phyloP scores from a whole-genome alignment of 2,113 vertebrate genomes.

The Siniperca knerii region DNA sequence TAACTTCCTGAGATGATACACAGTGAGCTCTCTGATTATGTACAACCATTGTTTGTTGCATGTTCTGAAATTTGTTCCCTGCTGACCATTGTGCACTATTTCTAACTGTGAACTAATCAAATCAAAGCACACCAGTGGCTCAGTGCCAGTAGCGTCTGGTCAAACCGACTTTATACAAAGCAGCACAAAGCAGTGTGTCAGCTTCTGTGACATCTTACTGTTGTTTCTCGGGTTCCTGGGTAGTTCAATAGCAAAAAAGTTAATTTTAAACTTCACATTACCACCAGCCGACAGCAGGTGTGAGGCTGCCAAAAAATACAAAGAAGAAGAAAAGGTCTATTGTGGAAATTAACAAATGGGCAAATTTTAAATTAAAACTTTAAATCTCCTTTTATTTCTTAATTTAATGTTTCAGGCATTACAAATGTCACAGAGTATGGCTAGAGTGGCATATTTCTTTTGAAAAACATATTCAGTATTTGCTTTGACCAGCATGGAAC shows the following conservation, averaged over 20 bases:
- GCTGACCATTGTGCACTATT: constrained; percentile 17
- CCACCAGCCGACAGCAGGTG: background rate
- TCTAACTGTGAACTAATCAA: constrained; percentile 52
- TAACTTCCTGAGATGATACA: constrained; percentile 4
- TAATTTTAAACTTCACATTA: constrained; percentile 48
- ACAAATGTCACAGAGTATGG: background rate
- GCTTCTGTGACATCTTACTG: constrained; percentile 20
- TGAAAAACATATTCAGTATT: background rate
- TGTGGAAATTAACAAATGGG: constrained; percentile 11
- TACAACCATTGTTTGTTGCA: constrained; percentile 6
- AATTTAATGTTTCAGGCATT: background rate
- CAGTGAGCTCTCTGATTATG: constrained; percentile 15
- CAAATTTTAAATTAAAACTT: constrained; percentile 23
- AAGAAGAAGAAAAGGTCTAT: constrained; percentile 1
- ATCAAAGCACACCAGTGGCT: constrained; percentile 45
- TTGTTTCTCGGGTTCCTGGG: constrained; percentile 25
- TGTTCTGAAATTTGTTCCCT: constrained; percentile 19
- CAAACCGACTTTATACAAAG: constrained; percentile 19
- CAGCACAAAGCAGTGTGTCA: constrained; percentile 25
- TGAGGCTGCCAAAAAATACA: background rate
- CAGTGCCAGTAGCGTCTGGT: constrained; percentile 36
- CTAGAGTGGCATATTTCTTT: background rate
- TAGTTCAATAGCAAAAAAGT: constrained; percentile 34
- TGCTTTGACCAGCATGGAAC: background rate
- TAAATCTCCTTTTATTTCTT: background rate